Evolutionary conservation across 2,797 vertebrate genomes (phyloP).

Genomic region (Pangasius larnaudii): DNA sequence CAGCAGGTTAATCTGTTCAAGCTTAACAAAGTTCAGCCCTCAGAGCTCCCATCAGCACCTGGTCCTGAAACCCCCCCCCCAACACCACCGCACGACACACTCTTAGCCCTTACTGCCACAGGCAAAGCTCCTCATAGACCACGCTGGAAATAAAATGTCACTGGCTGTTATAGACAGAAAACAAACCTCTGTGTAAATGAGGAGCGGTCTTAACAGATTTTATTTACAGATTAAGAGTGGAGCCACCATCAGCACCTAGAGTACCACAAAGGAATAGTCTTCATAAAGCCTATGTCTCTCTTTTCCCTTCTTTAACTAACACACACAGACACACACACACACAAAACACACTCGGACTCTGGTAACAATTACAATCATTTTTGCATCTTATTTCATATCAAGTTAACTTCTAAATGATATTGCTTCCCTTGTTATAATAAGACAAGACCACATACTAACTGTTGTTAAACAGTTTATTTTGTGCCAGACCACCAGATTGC

Average conservation of each 20-base stretch:
- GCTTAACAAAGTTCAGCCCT: conserved; percentile 51
- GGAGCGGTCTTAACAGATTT: conserved; percentile 54
- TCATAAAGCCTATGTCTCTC: conserved; percentile 69
- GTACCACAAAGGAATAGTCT: conserved; percentile 75
- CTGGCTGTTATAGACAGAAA: conserved; percentile 76
- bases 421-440: conserved; percentile 38
- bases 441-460: conserved; percentile 62
- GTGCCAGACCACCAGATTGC: conserved; percentile 49
- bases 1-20: conserved; percentile 49
- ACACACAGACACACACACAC: background rate
- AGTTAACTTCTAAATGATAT: background rate
- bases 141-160: conserved; percentile 73
- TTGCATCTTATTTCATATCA: background rate
- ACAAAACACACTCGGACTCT: too few relatives aligned
- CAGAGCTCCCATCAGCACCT: conserved; percentile 51
- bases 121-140: conserved; percentile 66
- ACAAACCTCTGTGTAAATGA: conserved; percentile 72
- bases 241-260: conserved; percentile 69
- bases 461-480: conserved; percentile 47
- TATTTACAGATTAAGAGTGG: conserved; percentile 73
- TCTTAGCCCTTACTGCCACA: conserved; percentile 60
- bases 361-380: background rate
- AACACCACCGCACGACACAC: conserved; percentile 26
- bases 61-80: conserved; percentile 46
- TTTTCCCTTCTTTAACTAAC: conserved; percentile 45